Conservation (phyloP, 2,113 vertebrate genomes). For the Malaclemys terrapin region DNA sequence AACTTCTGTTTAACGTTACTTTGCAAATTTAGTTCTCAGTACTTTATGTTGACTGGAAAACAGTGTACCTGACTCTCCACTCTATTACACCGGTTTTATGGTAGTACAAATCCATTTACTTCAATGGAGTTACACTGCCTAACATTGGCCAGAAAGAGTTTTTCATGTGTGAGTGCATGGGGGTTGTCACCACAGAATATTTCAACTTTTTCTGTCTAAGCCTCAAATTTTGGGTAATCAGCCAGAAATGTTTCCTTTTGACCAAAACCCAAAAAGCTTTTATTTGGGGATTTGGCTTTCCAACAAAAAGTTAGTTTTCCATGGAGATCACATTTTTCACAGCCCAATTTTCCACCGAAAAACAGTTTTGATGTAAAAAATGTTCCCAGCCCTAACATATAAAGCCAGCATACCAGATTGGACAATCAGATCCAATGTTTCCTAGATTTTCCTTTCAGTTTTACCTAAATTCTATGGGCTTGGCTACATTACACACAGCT, state of each 20-base stretch:
- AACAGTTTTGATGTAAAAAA: too few species aligned
- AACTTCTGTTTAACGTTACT: neutral
- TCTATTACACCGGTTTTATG: neutral
- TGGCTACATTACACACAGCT: too few species aligned
- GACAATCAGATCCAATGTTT: neutral
- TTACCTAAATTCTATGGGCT: neutral
- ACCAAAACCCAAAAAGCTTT: too few species aligned
- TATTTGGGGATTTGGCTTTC: too few species aligned
- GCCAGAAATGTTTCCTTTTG: too few species aligned
- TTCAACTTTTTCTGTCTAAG: neutral
- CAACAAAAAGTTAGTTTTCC: neutral
- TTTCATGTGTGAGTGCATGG: too few species aligned
- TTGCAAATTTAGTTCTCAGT: neutral
- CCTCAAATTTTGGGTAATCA: too few species aligned
- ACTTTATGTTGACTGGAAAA: neutral
- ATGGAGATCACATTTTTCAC: neutral
- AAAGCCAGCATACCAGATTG: neutral
- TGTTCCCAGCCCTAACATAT: neutral
- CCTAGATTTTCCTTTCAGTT: rapidly evolving
- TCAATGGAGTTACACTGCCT: too few species aligned
- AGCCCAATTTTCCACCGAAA: neutral
- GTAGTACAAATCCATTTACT: neutral
- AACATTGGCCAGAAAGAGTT: too few species aligned
- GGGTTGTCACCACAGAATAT: too few species aligned
- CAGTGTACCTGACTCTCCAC: neutral